Evolutionary conservation across 2,888 invertebrate genomes (phyloP), one percentile per base, ranked within the genome.

Genomic region (Carcina quercana): DNA sequence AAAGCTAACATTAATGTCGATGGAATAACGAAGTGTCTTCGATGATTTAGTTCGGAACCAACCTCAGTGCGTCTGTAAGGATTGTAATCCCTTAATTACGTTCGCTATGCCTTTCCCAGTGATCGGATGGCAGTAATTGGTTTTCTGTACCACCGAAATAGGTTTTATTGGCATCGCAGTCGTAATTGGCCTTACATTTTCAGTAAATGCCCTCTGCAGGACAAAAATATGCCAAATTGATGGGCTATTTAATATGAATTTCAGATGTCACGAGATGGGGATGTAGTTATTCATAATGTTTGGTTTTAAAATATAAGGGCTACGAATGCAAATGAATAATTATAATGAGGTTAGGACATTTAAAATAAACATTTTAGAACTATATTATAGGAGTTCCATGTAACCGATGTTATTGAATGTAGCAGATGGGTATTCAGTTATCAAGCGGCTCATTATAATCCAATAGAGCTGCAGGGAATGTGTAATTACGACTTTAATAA

Each of bases 71-170:
- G 54, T 58, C 58, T 54, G 54, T 46, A 36, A 47, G 57, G 55
- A 65, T 75, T 68, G 71, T 75, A 67, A 66, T 65, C 57, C 71
- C 59, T 69, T 70, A 74, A 76, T 75, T 70, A 66, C 66, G 59
- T 61, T 59, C 57, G 57, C n/a, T 52, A 53, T 54, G 62, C 59
- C 65, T 67, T 66, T 62, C 63, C 55, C 56, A 72, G 63, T 68
- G 68, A 70, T 72, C 67, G 67, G 68, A 67, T 62, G 64, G 55
- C 62, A 66, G 69, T 76, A 74, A 80, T 79, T 74, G 71, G 66
- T 67, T 69, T 68, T 66, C 65, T 58, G 65, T 59, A 60, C 47
- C 53, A 47, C 56, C 62, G 61, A 60, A 70, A 65, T 59, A 48
- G 53, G 53, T 56, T 67, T 68, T 74, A 72, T 70, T 72, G 66